These are phyloP conservation scores for Crypturellus undulatus DNA, from an alignment of 2,113 vertebrate genomes.

Conservation along the genomic window DNA sequence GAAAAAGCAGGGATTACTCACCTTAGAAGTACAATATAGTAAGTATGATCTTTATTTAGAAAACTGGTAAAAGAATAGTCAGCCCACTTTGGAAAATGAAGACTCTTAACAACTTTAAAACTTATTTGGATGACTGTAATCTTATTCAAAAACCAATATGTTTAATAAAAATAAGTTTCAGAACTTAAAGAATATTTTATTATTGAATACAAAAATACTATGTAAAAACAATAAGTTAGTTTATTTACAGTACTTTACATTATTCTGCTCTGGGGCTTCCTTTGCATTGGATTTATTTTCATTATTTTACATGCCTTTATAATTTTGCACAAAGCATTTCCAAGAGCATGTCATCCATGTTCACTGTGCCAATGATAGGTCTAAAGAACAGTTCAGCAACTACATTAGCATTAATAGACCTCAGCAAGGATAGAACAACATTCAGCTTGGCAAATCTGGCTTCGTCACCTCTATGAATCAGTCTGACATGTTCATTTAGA, in stretches of 20 bases:
- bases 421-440: constrained; percentile 90
- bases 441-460: constrained; percentile 91
- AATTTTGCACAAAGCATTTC: constrained; percentile 96
- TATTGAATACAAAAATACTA: constrained; percentile 86
- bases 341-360: constrained; percentile 96
- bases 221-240: constrained; percentile 87
- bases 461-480: constrained; percentile 86
- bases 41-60: constrained; percentile 20
- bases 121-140: neutral
- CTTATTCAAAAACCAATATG: neutral
- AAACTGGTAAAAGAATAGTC: neutral
- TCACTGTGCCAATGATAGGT: constrained; percentile 91
- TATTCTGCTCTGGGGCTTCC: constrained; percentile 38
- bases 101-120: neutral
- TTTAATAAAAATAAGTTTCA: constrained; percentile 51
- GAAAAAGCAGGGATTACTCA: neutral
- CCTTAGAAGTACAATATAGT: neutral
- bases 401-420: constrained; percentile 87
- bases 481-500: constrained; percentile 90
- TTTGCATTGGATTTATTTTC: constrained; percentile 11
- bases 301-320: constrained; percentile 35
- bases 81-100: neutral
- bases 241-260: constrained; percentile 79
- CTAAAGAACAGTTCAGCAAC: constrained; percentile 95
- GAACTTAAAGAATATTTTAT: constrained; percentile 72